phyloP scores from a whole-genome alignment of 2,797 vertebrate species.

The Macropodus opercularis region DNA sequence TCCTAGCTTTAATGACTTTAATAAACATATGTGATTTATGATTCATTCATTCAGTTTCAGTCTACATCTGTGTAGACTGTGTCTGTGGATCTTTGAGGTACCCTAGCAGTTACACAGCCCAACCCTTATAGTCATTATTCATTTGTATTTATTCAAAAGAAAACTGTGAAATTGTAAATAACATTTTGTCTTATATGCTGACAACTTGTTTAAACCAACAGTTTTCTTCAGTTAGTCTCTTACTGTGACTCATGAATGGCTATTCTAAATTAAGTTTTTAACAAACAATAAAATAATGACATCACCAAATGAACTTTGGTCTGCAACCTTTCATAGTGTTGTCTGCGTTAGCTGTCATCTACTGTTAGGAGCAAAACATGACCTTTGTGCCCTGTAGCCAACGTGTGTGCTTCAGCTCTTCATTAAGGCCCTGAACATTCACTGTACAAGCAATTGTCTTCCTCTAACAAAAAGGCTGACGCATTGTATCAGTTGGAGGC shows the following conservation, averaged over 20 bases:
- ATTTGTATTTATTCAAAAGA: background rate
- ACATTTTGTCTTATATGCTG: slow-evolving; percentile 11
- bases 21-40: no score
- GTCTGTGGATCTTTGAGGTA: no score
- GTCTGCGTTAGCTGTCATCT: slow-evolving; percentile 74
- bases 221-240: slow-evolving; percentile 54
- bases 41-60: no score
- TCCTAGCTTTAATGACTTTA: no score
- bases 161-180: background rate
- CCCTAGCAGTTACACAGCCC: no score
- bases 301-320: slow-evolving; percentile 65
- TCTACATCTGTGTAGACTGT: no score
- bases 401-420: slow-evolving; percentile 69
- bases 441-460: slow-evolving; percentile 73
- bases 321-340: slow-evolving; percentile 47
- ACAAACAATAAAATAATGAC: slow-evolving; percentile 69
- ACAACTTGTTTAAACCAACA: slow-evolving; percentile 38
- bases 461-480: slow-evolving; percentile 75
- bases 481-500: slow-evolving; percentile 81
- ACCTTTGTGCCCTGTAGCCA: slow-evolving; percentile 64
- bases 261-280: slow-evolving; percentile 41
- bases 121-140: no score
- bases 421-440: slow-evolving; percentile 70
- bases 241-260: slow-evolving; percentile 61
- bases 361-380: slow-evolving; percentile 59